Conservation (phyloP, 2,888 invertebrate genomes). For the Oxystoma pomonae region DNA sequence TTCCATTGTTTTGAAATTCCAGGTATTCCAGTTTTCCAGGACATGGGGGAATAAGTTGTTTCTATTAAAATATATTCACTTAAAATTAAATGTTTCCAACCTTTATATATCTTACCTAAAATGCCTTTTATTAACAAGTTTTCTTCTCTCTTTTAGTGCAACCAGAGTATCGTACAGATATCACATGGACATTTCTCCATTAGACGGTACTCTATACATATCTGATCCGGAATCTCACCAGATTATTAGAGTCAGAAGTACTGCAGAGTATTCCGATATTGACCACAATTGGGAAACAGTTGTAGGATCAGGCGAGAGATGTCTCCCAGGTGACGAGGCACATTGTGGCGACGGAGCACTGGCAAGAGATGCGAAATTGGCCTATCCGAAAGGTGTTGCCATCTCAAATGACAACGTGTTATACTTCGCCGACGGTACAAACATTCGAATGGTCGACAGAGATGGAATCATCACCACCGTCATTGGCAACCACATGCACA, state of each 20-base stretch:
- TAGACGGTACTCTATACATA: slow-evolving; percentile 90
- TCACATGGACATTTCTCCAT: slow-evolving; percentile 92
- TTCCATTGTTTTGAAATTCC: too few species aligned
- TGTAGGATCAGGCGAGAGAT: slow-evolving; percentile 92
- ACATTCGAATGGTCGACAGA: slow-evolving; percentile 84
- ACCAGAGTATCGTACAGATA: slow-evolving; percentile 94
- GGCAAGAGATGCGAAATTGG: slow-evolving; percentile 89
- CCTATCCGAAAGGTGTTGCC: slow-evolving; percentile 95
- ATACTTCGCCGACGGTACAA: slow-evolving; percentile 95
- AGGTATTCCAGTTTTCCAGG: too few species aligned
- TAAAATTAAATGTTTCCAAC: too few species aligned
- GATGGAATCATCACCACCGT: slow-evolving; percentile 90
- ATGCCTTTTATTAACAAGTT: too few species aligned
- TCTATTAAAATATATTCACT: too few species aligned
- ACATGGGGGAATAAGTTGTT: too few species aligned
- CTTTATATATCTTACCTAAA: too few species aligned
- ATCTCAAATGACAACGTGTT: slow-evolving; percentile 88
- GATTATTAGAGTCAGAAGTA: slow-evolving; percentile 81
- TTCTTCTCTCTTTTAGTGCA: slow-evolving; percentile 64
- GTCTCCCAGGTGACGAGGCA: slow-evolving; percentile 88
- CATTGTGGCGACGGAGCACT: slow-evolving; percentile 95
- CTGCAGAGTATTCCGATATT: slow-evolving; percentile 77
- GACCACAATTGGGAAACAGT: slow-evolving; percentile 93
- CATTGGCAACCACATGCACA: slow-evolving; percentile 89
- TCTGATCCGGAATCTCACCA: slow-evolving; percentile 95